Evolutionary conservation across 2,888 invertebrate species (phyloP).

Genomic region (Chesias legatella): DNA sequence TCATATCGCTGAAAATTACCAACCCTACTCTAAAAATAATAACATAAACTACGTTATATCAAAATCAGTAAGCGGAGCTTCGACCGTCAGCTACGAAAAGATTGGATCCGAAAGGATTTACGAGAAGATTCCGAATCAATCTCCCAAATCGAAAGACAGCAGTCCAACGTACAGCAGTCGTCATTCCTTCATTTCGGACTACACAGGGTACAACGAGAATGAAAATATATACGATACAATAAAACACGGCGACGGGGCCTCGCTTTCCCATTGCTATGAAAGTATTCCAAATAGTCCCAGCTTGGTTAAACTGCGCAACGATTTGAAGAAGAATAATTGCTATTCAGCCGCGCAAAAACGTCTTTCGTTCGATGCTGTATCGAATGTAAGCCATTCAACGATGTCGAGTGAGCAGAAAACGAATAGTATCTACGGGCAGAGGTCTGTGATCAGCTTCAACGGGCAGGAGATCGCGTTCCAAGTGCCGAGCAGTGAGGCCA

Average conservation of each 20-base stretch:
- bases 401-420: slow-evolving; percentile 82
- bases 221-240: slow-evolving; percentile 84
- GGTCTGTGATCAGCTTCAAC: slow-evolving; percentile 71
- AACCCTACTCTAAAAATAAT: slow-evolving; percentile 53
- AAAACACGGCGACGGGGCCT: slow-evolving; percentile 73
- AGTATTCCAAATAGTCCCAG: slow-evolving; percentile 78
- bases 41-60: slow-evolving; percentile 61
- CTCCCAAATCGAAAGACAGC: slow-evolving; percentile 57
- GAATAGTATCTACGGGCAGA: slow-evolving; percentile 81
- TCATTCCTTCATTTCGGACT: slow-evolving; percentile 65
- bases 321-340: slow-evolving; percentile 53
- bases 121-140: slow-evolving; percentile 64
- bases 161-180: slow-evolving; percentile 64
- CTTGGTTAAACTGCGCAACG: slow-evolving; percentile 64
- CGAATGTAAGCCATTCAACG: slow-evolving; percentile 75
- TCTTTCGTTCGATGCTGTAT: slow-evolving; percentile 69
- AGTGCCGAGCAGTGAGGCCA: slow-evolving; percentile 79
- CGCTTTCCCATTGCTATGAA: slow-evolving; percentile 81
- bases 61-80: slow-evolving; percentile 70
- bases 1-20: slow-evolving; percentile 77
- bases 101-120: slow-evolving; percentile 73
- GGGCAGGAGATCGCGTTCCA: slow-evolving; percentile 75
- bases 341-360: slow-evolving; percentile 63
- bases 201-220: slow-evolving; percentile 65
- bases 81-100: slow-evolving; percentile 71